Conservation (phyloP, 2,797 vertebrate species). For the Phylloscopus collybita region DNA sequence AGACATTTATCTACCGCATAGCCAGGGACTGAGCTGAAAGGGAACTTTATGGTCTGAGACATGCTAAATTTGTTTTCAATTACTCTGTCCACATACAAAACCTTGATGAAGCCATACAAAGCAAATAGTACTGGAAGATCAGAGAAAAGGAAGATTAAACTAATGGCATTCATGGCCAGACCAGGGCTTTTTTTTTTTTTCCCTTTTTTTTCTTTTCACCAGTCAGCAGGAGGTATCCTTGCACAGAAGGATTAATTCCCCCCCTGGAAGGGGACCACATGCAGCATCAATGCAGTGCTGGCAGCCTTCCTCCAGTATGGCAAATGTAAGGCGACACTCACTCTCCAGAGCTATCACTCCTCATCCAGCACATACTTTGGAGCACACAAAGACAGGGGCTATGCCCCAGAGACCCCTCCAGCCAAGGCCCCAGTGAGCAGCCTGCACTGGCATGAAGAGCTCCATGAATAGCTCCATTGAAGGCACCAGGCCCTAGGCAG, state of each 20-base stretch:
- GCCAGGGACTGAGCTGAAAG: slow-evolving; percentile 52
- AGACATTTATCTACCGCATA: slow-evolving; percentile 73
- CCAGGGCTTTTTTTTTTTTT: neutral
- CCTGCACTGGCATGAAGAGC: neutral
- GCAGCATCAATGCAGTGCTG: slow-evolving; percentile 53
- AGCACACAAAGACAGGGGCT: slow-evolving; percentile 4
- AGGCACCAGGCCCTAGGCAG: neutral
- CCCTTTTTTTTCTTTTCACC: slow-evolving; percentile 27
- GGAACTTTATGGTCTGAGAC: slow-evolving; percentile 66
- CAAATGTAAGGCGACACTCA: slow-evolving; percentile 54
- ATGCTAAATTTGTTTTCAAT: slow-evolving; percentile 79
- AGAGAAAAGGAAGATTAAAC: slow-evolving; percentile 62
- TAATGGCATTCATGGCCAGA: slow-evolving; percentile 22
- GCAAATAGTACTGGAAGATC: slow-evolving; percentile 58
- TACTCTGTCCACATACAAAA: slow-evolving; percentile 68
- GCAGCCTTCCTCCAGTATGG: slow-evolving; percentile 43
- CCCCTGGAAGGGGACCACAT: slow-evolving; percentile 54
- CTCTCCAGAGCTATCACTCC: slow-evolving; percentile 27
- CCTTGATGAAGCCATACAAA: slow-evolving; percentile 70
- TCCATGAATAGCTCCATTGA: neutral
- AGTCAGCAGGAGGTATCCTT: slow-evolving; percentile 58
- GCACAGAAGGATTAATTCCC: slow-evolving; percentile 50
- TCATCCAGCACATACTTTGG: slow-evolving; percentile 20
- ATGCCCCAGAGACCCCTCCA: slow-evolving; percentile 16
- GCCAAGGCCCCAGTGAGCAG: neutral